A percentile compares a stretch with the other conserved stretches of the same genome.
Evolutionary conservation across 2,113 vertebrate genomes (phyloP).

Genomic region (Neotoma lepida): DNA sequence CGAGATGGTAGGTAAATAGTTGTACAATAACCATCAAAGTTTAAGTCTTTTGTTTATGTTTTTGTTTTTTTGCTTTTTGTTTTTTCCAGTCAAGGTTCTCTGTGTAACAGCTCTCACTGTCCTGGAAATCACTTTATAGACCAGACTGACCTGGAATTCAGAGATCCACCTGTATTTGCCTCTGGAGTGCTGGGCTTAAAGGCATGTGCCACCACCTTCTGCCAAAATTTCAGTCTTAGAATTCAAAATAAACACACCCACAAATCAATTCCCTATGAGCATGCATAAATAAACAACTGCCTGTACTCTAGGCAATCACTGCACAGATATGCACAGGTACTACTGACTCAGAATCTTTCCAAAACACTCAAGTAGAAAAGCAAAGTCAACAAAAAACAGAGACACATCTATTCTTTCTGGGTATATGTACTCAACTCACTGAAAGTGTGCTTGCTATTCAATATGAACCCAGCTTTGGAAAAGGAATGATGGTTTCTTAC

Average conservation of each 20-base stretch:
- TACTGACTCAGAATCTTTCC: not conserved
- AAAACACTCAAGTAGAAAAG: not conserved
- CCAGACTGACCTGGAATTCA: not conserved
- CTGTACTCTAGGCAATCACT: not conserved
- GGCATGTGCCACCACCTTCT: accelerated
- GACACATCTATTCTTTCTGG: not conserved
- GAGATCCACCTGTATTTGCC: not conserved
- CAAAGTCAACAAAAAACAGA: not conserved
- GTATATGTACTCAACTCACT: not conserved
- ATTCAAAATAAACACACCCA: not conserved
- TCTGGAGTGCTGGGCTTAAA: not conserved
- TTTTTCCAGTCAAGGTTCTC: not conserved
- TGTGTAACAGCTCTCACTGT: not conserved
- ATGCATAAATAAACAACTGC: not conserved
- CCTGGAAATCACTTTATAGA: not conserved
- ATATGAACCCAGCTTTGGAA: not conserved
- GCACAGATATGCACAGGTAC: not conserved
- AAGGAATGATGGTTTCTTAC: not conserved
- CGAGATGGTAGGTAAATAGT: not conserved
- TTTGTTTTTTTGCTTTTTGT: not conserved
- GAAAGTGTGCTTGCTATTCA: not conserved
- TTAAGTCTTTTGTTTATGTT: not conserved
- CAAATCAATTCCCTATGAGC: no score
- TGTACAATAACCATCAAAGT: accelerated
- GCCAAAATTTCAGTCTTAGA: not conserved